Evolutionary conservation across 2,113 vertebrate genomes (phyloP).

Genomic region (Calyptomena viridis): DNA sequence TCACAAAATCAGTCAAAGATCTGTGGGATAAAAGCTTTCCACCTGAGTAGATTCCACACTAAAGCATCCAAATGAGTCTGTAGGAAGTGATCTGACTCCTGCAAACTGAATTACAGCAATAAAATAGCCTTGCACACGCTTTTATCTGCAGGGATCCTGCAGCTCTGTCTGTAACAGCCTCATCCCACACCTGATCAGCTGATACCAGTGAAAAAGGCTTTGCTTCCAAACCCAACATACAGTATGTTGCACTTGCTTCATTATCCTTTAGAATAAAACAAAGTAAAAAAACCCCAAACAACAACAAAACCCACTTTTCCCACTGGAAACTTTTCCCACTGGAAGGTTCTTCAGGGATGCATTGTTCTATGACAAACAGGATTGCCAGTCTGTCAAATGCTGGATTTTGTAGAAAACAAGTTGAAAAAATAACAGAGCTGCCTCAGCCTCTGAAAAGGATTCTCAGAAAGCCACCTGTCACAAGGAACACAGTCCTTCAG

Average conservation of each 20-base stretch:
- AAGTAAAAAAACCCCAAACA: accelerated
- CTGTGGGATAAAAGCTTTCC: neutral
- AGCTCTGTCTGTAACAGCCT: neutral
- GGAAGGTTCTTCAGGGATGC: neutral
- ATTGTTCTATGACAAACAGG: neutral
- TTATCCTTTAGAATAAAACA: neutral
- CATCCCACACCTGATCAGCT: neutral
- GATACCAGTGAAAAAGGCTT: neutral
- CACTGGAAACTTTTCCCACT: neutral
- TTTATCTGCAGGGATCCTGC: neutral
- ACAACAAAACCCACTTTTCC: neutral
- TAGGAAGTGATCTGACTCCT: conserved; percentile 5
- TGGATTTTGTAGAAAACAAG: neutral
- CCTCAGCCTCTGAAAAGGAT: neutral
- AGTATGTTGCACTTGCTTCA: neutral
- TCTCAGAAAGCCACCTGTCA: neutral
- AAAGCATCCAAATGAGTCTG: neutral
- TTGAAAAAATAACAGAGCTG: neutral
- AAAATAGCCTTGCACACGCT: neutral
- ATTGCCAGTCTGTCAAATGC: neutral
- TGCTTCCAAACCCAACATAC: neutral
- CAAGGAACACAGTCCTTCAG: neutral
- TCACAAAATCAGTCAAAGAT: neutral
- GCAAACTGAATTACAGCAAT: neutral
- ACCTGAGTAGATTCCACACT: neutral